Evolutionary conservation across 2,888 invertebrate species (phyloP).

Genomic region (Leptarthrus brevirostris): DNA sequence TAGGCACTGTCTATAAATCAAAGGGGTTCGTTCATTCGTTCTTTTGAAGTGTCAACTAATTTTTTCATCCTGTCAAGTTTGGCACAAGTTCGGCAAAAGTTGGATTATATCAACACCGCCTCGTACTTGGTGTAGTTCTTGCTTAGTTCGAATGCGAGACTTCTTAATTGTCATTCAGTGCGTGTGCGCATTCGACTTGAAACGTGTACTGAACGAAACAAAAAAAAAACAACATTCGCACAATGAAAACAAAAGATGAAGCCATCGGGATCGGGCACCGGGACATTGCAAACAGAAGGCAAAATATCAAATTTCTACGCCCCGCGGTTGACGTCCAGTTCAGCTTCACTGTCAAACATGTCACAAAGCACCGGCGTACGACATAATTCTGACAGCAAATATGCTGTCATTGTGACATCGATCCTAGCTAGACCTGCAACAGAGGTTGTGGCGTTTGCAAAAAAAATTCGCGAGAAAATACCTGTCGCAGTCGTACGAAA

Average conservation of each 20-base stretch:
- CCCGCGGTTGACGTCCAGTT: background rate
- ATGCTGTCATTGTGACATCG: background rate
- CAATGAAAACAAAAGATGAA: conserved; percentile 9
- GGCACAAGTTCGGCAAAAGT: background rate
- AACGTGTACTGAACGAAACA: background rate
- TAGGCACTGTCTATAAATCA: background rate
- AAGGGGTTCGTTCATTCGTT: background rate
- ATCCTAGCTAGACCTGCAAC: background rate
- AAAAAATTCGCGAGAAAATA: background rate
- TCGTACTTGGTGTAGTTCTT: too few species aligned
- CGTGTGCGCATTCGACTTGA: conserved; percentile 12
- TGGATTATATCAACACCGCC: too few species aligned
- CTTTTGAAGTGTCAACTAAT: too few species aligned
- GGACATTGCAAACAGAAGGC: background rate
- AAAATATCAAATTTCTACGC: conserved; percentile 12
- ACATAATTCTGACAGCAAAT: background rate
- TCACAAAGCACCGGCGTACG: background rate
- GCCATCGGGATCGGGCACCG: background rate
- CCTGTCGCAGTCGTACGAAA: background rate
- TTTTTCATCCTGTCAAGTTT: background rate
- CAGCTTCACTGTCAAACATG: conserved; percentile 5
- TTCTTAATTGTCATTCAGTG: background rate
- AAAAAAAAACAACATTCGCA: background rate
- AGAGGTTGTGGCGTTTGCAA: background rate
- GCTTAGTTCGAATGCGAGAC: too few species aligned